These are phyloP conservation scores for Phlogophora meticulosa DNA, from an alignment of 2,888 invertebrate genomes.

Conservation along the genomic window DNA sequence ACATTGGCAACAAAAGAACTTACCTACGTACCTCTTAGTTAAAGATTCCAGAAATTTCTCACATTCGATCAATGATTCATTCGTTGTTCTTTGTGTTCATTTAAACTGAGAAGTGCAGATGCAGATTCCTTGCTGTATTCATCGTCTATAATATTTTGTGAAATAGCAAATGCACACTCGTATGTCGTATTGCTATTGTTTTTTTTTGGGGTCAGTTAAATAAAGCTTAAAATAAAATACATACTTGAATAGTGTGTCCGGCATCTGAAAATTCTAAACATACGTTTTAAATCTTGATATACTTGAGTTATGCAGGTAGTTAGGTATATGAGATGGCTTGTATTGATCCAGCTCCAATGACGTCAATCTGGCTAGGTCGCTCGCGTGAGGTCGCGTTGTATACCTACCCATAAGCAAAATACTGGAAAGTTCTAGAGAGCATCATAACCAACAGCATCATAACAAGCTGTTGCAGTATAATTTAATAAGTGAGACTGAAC, in stretches of 20 bases:
- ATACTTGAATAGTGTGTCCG: background rate
- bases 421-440: constrained; percentile 5
- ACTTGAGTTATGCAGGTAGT: background rate
- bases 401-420: too few relatives aligned
- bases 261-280: background rate
- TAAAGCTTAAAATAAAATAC: background rate
- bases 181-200: constrained; percentile 3
- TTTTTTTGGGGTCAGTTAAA: background rate
- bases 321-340: background rate
- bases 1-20: constrained; percentile 5
- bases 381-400: background rate
- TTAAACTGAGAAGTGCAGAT: background rate
- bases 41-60: constrained; percentile 9
- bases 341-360: constrained; percentile 40
- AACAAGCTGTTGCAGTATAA: background rate
- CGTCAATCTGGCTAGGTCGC: constrained; percentile 18
- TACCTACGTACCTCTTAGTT: too few relatives aligned
- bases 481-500: background rate
- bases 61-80: background rate
- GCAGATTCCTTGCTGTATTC: background rate
- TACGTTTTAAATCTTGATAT: background rate
- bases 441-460: too few relatives aligned
- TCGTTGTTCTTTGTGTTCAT: background rate
- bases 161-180: background rate
- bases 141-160: background rate